phyloP scores from a whole-genome alignment of 2,113 vertebrate genomes.

The Guaruba guarouba region DNA sequence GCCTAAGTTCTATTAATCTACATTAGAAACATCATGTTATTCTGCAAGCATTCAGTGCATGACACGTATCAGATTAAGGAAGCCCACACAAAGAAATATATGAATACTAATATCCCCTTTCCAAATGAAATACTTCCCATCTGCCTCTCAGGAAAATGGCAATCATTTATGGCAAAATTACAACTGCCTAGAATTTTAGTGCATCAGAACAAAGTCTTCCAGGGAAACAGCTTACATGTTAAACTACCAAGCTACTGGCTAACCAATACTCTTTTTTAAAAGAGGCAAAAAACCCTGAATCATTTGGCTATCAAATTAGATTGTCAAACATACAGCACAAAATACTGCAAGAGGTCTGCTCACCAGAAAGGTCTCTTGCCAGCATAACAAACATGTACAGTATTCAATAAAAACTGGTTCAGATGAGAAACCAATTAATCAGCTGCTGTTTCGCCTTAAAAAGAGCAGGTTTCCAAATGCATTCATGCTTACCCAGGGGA shows the following conservation, averaged over 20 bases:
- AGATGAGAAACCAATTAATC: neutral
- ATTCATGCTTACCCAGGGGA: neutral
- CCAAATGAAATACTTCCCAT: slow-evolving; percentile 25
- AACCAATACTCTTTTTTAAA: neutral
- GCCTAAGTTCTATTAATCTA: slow-evolving; percentile 6
- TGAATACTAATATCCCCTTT: slow-evolving; percentile 29
- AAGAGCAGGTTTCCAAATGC: neutral
- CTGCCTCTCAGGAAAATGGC: slow-evolving; percentile 6
- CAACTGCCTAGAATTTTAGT: neutral
- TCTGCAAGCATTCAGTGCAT: neutral
- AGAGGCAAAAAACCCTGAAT: neutral
- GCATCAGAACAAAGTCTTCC: neutral
- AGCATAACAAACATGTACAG: neutral
- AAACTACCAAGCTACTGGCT: neutral
- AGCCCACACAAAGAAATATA: slow-evolving; percentile 40
- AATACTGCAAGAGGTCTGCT: neutral
- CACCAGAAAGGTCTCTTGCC: neutral
- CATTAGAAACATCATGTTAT: neutral
- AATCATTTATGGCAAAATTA: slow-evolving; percentile 1
- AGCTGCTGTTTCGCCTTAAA: neutral
- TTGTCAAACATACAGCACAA: neutral
- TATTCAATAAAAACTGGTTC: neutral
- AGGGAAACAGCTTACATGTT: neutral
- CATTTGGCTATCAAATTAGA: neutral
- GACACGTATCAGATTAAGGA: slow-evolving; percentile 18